Conservation (phyloP, 2,113 vertebrate genomes). For the Piliocolobus tephrosceles region DNA sequence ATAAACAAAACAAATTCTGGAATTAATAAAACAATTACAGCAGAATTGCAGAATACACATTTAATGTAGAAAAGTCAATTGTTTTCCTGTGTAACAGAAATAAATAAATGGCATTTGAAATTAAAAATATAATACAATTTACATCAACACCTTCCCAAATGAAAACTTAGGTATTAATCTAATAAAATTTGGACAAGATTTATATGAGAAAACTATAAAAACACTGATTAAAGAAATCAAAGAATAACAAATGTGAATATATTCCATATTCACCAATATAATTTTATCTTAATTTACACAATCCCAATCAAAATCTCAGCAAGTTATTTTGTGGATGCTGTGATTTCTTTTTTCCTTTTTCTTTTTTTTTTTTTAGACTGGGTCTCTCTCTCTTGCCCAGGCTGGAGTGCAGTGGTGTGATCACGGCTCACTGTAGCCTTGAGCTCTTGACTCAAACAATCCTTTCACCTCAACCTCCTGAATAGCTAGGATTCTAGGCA, state of each 20-base stretch:
- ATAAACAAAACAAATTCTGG: not conserved
- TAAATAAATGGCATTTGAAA: not conserved
- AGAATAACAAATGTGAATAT: not conserved
- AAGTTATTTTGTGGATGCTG: not conserved
- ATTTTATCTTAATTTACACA: not conserved
- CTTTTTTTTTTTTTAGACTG: too few species aligned
- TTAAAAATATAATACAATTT: not conserved
- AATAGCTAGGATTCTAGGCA: too few species aligned
- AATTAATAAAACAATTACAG: not conserved
- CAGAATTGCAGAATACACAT: too few species aligned
- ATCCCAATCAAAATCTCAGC: not conserved
- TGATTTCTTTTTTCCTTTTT: not conserved
- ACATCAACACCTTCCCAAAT: not conserved
- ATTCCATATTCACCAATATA: not conserved
- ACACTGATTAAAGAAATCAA: not conserved
- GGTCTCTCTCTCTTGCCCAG: too few species aligned
- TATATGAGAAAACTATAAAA: not conserved
- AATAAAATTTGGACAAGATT: not conserved
- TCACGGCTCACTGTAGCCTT: too few species aligned
- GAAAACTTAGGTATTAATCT: not conserved
- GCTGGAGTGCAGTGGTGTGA: too few species aligned
- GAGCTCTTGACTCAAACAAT: too few species aligned
- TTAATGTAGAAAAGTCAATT: not conserved
- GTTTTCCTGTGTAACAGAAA: not conserved
- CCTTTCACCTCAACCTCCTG: too few species aligned